Evolutionary conservation across 30 jellyfish, hydroid and myxozoan species (phyloP), one percentile per base, ranked within the genome.

Genomic region (Aurelia aurita): DNA sequence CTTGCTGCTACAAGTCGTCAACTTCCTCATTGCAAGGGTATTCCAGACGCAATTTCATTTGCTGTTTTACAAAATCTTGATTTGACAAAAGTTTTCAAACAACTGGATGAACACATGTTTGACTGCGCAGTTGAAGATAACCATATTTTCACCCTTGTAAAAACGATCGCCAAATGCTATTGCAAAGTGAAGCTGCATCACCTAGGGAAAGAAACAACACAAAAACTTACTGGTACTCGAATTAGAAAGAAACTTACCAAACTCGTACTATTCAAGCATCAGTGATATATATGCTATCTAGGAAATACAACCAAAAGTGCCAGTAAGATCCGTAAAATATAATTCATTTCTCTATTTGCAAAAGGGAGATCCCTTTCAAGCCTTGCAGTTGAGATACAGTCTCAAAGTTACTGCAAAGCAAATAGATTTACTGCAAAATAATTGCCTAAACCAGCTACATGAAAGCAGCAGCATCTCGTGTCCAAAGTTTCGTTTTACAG

Each of bases 221-320:
- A 54, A n/a, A 34, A 59, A 20, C 19, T 57, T 35, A 54, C 90
- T 23, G 91, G 76, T 21, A 44, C 57, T 22, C 58, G 58, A 54
- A 59, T 77, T 46, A 25, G 93, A 69, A 80, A 73, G 77, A 81
- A 61, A 45, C 74, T 72, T 34, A 80, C 71, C 82, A 88, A 80
- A 34, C 70, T 80, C 35, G 84, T 80, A 28, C 85, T 88, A 28
- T 88, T 88, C 46, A 88, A 88, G 53, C 79, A 80, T 67, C 96
- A 87, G 58, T 87, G 55, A 61, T 23, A 27, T 32, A 29, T 34
- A 61, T 68, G 5, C 23, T 32, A 58, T 16, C 5, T 58, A 32
- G 23, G n/a, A n/a, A n/a, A n/a, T n/a, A n/a, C n/a, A n/a, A n/a
- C n/a, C n/a, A n/a, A n/a, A n/a, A n/a, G n/a, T n/a, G n/a, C n/a